Conservation (phyloP, 2,797 vertebrate species). For the Mallotus villosus region DNA sequence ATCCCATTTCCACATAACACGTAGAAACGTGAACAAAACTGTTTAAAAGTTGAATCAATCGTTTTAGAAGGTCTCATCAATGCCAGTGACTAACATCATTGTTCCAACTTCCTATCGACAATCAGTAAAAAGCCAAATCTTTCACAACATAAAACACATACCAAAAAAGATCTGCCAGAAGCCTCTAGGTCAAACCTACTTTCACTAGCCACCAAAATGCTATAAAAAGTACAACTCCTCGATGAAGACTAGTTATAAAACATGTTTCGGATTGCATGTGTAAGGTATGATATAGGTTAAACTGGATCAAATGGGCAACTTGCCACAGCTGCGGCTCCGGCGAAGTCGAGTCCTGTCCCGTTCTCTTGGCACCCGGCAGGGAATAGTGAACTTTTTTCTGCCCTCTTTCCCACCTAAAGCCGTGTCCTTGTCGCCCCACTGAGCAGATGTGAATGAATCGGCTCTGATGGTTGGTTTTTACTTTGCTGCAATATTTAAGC, state of each 20-base stretch:
- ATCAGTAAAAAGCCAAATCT: background rate
- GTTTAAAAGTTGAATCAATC: background rate
- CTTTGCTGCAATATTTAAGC: slow-evolving; percentile 93
- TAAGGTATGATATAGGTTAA: slow-evolving; percentile 55
- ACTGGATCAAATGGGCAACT: slow-evolving; percentile 82
- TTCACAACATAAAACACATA: slow-evolving; percentile 12
- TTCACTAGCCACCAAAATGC: slow-evolving; percentile 9
- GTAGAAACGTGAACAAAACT: background rate
- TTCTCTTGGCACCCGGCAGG: slow-evolving; percentile 82
- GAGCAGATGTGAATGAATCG: slow-evolving; percentile 96
- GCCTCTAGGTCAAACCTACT: slow-evolving; percentile 13
- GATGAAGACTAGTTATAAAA: slow-evolving; percentile 28
- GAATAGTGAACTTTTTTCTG: slow-evolving; percentile 87
- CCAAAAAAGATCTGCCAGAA: slow-evolving; percentile 6
- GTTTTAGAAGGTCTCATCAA: slow-evolving; percentile 1
- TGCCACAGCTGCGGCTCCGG: slow-evolving; percentile 84
- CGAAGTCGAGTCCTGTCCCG: slow-evolving; percentile 80
- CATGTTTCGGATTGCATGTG: slow-evolving; percentile 27
- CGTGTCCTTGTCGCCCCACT: slow-evolving; percentile 91
- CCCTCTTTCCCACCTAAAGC: slow-evolving; percentile 90
- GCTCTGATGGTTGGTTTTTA: slow-evolving; percentile 96
- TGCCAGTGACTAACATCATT: background rate
- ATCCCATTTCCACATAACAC: slow-evolving; percentile 12
- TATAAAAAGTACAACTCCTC: background rate
- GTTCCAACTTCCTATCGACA: slow-evolving; percentile 9